phyloP scores from a whole-genome alignment of 2,888 invertebrate genomes.

The Crioceris asparagi region DNA sequence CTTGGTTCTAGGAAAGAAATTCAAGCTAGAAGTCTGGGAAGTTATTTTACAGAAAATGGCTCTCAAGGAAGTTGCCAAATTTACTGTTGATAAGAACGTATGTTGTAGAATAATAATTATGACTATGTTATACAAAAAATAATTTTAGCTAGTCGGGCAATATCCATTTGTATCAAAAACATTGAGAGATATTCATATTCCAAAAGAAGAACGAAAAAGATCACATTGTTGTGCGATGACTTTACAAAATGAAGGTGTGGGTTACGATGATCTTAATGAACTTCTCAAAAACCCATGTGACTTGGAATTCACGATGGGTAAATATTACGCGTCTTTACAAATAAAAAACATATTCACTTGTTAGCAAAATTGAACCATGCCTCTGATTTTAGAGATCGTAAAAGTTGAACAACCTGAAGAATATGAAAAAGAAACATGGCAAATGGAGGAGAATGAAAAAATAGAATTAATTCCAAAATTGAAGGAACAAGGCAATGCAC shows the following conservation, averaged over 20 bases:
- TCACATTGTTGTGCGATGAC: constrained; percentile 86
- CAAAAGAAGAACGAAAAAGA: constrained; percentile 44
- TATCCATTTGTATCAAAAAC: constrained; percentile 96
- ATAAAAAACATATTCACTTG: too few relatives aligned
- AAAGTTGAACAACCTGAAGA: constrained; percentile 73
- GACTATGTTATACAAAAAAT: not conserved
- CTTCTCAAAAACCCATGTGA: constrained; percentile 72
- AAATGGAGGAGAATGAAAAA: constrained; percentile 77
- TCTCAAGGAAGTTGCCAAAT: constrained; percentile 78
- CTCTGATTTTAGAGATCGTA: constrained; percentile 66
- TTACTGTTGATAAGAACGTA: constrained; percentile 74
- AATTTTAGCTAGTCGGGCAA: constrained; percentile 58
- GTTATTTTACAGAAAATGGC: constrained; percentile 87
- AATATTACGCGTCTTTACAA: constrained; percentile 2
- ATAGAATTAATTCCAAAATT: constrained; percentile 61
- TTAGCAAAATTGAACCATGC: too few relatives aligned
- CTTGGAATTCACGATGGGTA: constrained; percentile 79
- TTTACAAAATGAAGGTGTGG: constrained; percentile 75
- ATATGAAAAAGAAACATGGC: constrained; percentile 94
- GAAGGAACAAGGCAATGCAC: constrained; percentile 71
- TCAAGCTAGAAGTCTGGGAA: constrained; percentile 97
- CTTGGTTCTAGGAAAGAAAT: constrained; percentile 90
- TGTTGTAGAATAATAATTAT: constrained; percentile 17
- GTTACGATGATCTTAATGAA: constrained; percentile 82
- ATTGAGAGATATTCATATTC: constrained; percentile 66